Conservation (phyloP, 2,888 invertebrate species). For the Melinaea menophilus region DNA sequence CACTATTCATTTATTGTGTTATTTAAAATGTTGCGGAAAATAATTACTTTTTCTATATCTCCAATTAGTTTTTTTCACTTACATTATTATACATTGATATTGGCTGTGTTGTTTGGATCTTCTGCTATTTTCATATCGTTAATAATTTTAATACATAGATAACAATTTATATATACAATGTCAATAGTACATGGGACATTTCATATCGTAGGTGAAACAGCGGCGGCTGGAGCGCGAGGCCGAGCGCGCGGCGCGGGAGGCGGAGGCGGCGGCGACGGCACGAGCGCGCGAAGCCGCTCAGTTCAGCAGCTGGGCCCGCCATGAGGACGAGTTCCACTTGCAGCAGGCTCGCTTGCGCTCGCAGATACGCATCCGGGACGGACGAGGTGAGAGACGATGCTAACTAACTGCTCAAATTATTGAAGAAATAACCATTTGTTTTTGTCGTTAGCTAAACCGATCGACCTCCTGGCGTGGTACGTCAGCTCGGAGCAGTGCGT, state of each 20-base stretch:
- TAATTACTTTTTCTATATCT: too few species aligned
- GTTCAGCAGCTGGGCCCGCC: slow-evolving; percentile 95
- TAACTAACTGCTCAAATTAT: not conserved
- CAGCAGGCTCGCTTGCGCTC: slow-evolving; percentile 96
- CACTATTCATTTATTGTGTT: too few species aligned
- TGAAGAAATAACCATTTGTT: not conserved
- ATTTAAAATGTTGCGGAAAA: too few species aligned
- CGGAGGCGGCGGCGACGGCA: slow-evolving; percentile 84
- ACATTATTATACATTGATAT: too few species aligned
- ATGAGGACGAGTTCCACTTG: slow-evolving; percentile 98
- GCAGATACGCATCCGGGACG: slow-evolving; percentile 96
- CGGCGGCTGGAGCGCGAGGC: slow-evolving; percentile 92
- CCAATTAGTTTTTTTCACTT: too few species aligned
- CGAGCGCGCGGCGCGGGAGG: slow-evolving; percentile 89
- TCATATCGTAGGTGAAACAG: slow-evolving; percentile 84
- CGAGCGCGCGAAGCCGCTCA: slow-evolving; percentile 92
- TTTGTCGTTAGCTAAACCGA: slow-evolving; percentile 89
- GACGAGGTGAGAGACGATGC: slow-evolving; percentile 77
- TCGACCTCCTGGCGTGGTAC: slow-evolving; percentile 97
- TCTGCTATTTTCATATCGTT: too few species aligned
- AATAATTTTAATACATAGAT: too few species aligned
- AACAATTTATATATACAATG: too few species aligned
- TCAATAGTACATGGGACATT: not conserved
- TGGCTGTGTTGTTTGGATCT: too few species aligned
- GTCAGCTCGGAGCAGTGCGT: slow-evolving; percentile 92